Base-by-base conservation (phyloP, 2,113 vertebrate genomes). In the Aegithalos caudatus region DNA sequence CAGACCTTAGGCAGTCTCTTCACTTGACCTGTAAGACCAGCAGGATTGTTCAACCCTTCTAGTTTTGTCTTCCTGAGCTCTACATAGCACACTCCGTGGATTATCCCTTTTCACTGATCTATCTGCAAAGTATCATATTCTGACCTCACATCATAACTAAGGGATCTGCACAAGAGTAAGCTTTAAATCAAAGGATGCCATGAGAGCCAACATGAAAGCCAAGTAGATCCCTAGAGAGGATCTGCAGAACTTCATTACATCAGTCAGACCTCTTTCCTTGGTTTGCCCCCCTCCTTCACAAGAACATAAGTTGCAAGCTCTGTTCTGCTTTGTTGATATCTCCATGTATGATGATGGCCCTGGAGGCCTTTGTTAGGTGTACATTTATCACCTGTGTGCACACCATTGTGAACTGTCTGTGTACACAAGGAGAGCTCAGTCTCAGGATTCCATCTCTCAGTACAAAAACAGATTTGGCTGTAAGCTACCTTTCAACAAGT, bases 341-440 rank as follows among this genome's bases (percentile, higher is more conserved):
- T 58, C 47, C 11, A 6, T 7, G 3, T 10, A 16, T 0, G 1
- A 14, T 17, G 37, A 61, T 2, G 10, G 16, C 23, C 54, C 20
- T 1, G 6, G 28, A 48, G 33, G 35, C 17, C 24, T 81, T 71
- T 27, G 11, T 9, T 16, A 79, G 33, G 22, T 54, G 35, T 3
- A 31, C 25, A 37, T 74, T 67, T 45, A 76, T 11, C 65, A 84
- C 22, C 8, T 35, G 20, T 67, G 60, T 71, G 60, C 35, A 25
- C 33, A 50, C 33, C 38, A 16, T 9, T 4, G 17, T 22, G 24
- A 88, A 70, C 35, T 24, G 18, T 40, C 38, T 40, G 28, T 40
- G 28, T 3, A 64, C 20, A n/a, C 24, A 72, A 65, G 20, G 12
- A 88, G n/a, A 92, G 37, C 22, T 83, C 5, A 8, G 40, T 61